phyloP scores from a whole-genome alignment of 2,888 invertebrate species.

The Melinaea menophilus region DNA sequence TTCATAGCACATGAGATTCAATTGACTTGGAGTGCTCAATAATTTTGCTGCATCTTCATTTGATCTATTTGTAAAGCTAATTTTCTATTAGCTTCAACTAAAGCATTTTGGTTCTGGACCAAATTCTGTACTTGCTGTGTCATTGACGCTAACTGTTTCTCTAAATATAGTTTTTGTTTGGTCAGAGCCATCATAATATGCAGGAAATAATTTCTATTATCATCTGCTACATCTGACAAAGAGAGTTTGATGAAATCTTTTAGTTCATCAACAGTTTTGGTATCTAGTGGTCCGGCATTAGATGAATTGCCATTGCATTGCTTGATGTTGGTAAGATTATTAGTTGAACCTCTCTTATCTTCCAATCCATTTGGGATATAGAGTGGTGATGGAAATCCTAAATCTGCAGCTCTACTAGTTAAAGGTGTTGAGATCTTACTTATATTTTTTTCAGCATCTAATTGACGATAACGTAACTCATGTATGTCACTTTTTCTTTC shows the following conservation, averaged over 20 bases:
- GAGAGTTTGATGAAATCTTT: constrained; percentile 65
- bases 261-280: constrained; percentile 54
- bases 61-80: constrained; percentile 69
- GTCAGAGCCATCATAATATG: constrained; percentile 72
- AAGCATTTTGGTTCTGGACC: constrained; percentile 58
- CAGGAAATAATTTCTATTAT: constrained; percentile 65
- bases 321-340: constrained; percentile 44
- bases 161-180: constrained; percentile 68
- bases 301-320: constrained; percentile 30
- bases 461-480: constrained; percentile 47
- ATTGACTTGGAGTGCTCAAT: constrained; percentile 14
- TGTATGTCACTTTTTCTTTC: constrained; percentile 53
- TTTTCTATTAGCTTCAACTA: constrained; percentile 72
- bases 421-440: constrained; percentile 68
- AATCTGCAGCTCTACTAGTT: constrained; percentile 47
- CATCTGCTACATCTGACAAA: constrained; percentile 61
- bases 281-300: constrained; percentile 37
- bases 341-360: constrained; percentile 44
- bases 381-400: constrained; percentile 55
- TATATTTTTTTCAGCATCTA: constrained; percentile 58
- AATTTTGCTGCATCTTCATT: constrained; percentile 53
- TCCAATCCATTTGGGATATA: constrained; percentile 49
- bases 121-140: constrained; percentile 56
- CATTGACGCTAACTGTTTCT: constrained; percentile 60
- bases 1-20: constrained; percentile 3